Base-by-base conservation (phyloP, 2,888 invertebrate species). In the Drosophila aldrichi region DNA sequence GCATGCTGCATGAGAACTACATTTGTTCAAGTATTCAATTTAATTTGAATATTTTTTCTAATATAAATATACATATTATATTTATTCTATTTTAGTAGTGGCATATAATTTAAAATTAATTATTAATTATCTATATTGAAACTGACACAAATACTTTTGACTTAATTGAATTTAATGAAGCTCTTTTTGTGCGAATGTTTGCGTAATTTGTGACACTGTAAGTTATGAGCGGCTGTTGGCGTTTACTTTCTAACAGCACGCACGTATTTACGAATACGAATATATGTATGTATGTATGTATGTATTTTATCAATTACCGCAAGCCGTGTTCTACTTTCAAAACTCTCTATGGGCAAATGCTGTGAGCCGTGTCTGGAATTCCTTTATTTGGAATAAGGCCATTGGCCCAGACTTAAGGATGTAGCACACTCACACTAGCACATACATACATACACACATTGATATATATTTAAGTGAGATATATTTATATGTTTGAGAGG, bases 391-490 rank as follows among this genome's bases (percentile, higher is more conserved):
- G 81, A 84, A 88, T 86, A 75, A 81, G 83, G 83, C 81, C 81
- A 84, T 67, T 82, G 71, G 86, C 82, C 77, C 86, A 86, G 75
- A 68, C 71, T 38, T 74, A 82, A 82, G 89, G 84, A 83, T 89
- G 89, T 86, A 72, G 77, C 77, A 70, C 79, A 73, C 36, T 29
- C 55, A 16, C 40, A 20, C 46, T n/a, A 43, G 40, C 22, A 22
- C 44, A 22, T n/a, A 43, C 56, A 29, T 29, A 29, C 7, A 29
- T 29, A 44, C 9, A 18, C 34, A 25, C 6, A 38, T 18, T n/a
- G n/a, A 43, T 36, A 40, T 38, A 41, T 54, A 54, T 58, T 12
- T 58, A 25, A 57, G 54, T 29, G 29, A 29, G 29, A 44, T 10
- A 22, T 34, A 38, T 18, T 40, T 36, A 43, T 38, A 36, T 54